Evolutionary conservation across 1,140 invertebrate species (phyloP).

Genomic region (Drosophila guanche): DNA sequence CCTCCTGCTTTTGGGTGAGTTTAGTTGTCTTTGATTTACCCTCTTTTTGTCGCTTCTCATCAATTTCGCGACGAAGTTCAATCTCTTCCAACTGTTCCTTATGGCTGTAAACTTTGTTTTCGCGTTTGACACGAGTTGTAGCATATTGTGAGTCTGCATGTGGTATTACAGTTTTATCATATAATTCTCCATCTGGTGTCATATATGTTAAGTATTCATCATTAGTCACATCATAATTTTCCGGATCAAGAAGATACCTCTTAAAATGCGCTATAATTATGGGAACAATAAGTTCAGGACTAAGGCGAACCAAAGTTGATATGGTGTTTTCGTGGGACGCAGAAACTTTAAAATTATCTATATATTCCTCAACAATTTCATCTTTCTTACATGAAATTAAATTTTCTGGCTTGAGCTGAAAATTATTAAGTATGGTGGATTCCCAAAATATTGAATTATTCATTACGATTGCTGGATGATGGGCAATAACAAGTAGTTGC

Average conservation of each 20-base stretch:
- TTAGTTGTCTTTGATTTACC: constrained; percentile 91
- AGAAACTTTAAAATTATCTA: constrained; percentile 61
- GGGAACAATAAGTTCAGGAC: constrained; percentile 87
- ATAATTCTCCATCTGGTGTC: constrained; percentile 94
- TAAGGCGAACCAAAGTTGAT: constrained; percentile 86
- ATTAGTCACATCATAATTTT: constrained; percentile 89
- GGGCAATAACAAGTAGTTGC: constrained; percentile 87
- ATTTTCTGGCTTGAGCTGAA: constrained; percentile 53
- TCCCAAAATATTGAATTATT: constrained; percentile 82
- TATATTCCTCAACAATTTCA: constrained; percentile 55
- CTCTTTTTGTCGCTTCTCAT: constrained; percentile 93
- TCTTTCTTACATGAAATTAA: constrained; percentile 59
- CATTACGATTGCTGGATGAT: constrained; percentile 87
- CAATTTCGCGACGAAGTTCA: constrained; percentile 94
- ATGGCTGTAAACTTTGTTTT: constrained; percentile 98
- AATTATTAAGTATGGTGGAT: constrained; percentile 52
- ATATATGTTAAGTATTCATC: constrained; percentile 95
- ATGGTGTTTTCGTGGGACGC: constrained; percentile 87
- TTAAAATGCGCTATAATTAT: constrained; percentile 84
- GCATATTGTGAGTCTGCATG: constrained; percentile 90
- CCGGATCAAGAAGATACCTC: constrained; percentile 86
- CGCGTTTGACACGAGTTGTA: constrained; percentile 89
- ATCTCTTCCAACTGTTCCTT: constrained; percentile 98
- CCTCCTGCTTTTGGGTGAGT: constrained; percentile 94
- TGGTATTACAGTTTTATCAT: constrained; percentile 94